Evolutionary conservation across 37 sponge, comb jelly and placozoan species (phyloP), one percentile per base, ranked within the genome.

Genomic region (Chondrosia reniformis): DNA sequence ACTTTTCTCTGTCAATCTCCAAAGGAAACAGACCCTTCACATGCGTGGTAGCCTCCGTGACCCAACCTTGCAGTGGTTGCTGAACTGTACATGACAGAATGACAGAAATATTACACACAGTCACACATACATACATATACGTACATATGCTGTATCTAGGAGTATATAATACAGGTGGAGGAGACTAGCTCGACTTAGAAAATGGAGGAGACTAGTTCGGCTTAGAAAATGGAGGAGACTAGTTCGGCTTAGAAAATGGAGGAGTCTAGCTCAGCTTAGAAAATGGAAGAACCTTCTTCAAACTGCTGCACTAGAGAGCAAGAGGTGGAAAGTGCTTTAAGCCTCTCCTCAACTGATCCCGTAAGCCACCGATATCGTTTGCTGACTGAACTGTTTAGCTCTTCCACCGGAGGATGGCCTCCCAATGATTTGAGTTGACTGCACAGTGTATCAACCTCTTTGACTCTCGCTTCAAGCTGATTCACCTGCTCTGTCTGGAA

Each of bases 61-160:
- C 61, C 90, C 90, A 89, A 5, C 71, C 73, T 45, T 82, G 78
- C 46, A 89, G 58, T 19, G 90, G 86, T 10, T 63, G 56, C 63
- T 79, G 81, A 17, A 74, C 64, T n/a, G 46, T 25, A 44, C 27
- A 6, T 4, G 58, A 6, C 2, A 6, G 58, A 28, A 6, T 4
- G 7, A 6, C 27, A 56, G 58, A 28, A 12, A 62, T 25, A n/a
- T 62, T 62, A 24, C n/a, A 22, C 8, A 62, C 21, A 12, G 28
- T 62, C 27, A 12, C 27, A 62, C 27, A 22, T 25, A 25, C 27
- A 25, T 9, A n/a, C 17, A 22, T 62, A 25, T 8, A 62, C 63
- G 27, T 62, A 62, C 63, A n/a, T 62, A 64, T 3, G 3, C n/a
- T 6, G 2, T 8, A 24, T 6, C 58, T 56, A n/a, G n/a, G n/a